Evolutionary conservation across 30 jellyfish, hydroid and myxozoan genomes (phyloP), one percentile per base, ranked within the genome.

Genomic region (Turritopsis rubra): DNA sequence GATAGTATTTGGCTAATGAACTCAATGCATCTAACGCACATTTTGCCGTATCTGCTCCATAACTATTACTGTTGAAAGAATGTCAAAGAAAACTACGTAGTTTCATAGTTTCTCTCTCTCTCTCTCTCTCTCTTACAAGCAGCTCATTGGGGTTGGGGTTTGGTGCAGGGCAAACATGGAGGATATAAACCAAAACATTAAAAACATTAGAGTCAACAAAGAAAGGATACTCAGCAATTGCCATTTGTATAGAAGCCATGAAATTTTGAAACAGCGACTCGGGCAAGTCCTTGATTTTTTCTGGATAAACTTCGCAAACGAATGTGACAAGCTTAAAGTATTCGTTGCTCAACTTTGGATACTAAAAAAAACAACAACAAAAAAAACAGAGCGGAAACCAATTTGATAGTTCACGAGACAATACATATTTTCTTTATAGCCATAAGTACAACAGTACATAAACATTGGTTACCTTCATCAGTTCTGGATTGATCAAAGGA

Each of bases 221-320:
- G 54, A 93, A 93, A 93, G 89, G 99, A 93, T 93, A 93, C 99
- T 88, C 95, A 28, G 82, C 29, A 66, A 93, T 71, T 16, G 99
- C 99, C 95, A 93, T 82, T 84, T 85, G 94, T 24, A 93, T 74
- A 18, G 99, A 81, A 27, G 87, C 88, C 84, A 86, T 78, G 27
- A 93, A 88, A 22, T 88, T 86, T 8, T 22, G 75, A 71, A 80
- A 88, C 22, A 93, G 81, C 25, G 65, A 89, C 68, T 79, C 91
- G 52, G 96, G 96, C 54, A 93, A 80, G 53, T 21, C 52, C 31
- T 83, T 89, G 54, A 93, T 86, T 82, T 82, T 82, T 65, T 88
- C 96, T 18, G 99, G 99, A 79, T 88, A 88, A 53, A 89, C 86
- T 41, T 93, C 96, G 79, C 97, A 88, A 17, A 93, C 96, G 79